Conservation (phyloP, 37 sponge, comb jelly and placozoan genomes). For the Amphimedon queenslandica region DNA sequence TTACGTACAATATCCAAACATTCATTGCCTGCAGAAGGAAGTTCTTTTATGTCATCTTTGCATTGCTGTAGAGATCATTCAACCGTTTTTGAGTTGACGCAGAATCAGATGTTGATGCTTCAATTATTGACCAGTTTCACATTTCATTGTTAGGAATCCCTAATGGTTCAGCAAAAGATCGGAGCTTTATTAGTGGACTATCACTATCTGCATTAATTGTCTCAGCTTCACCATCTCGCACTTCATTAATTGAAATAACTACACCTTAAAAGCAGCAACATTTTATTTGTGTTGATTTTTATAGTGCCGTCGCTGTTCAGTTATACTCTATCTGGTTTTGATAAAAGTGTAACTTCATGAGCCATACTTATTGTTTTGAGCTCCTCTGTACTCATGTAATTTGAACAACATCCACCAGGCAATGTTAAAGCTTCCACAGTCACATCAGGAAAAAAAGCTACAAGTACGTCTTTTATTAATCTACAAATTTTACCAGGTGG, state of each 20-base stretch:
- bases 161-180: background rate
- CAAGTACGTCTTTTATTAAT: background rate
- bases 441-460: background rate
- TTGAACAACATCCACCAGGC: slow-evolving; percentile 14
- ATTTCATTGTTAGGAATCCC: slow-evolving; percentile 3
- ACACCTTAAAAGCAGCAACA: background rate
- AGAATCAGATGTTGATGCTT: slow-evolving; percentile 13
- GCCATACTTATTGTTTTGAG: slow-evolving; percentile 15
- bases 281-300: slow-evolving; percentile 5
- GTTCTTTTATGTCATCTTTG: background rate
- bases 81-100: slow-evolving; percentile 14
- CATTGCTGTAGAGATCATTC: background rate
- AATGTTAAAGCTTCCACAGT: background rate
- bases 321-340: background rate
- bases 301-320: slow-evolving; percentile 22
- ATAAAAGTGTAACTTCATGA: background rate
- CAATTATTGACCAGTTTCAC: slow-evolving; percentile 10
- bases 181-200: no score
- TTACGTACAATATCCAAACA: slow-evolving; percentile 13
- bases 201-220: no score
- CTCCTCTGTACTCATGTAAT: slow-evolving; percentile 14
- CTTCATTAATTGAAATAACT: no score
- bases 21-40: background rate
- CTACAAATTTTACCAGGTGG: slow-evolving; percentile 1
- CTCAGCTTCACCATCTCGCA: no score